Evolutionary conservation across 2,113 vertebrate genomes (phyloP).

Genomic region (Corydoras sp.): DNA sequence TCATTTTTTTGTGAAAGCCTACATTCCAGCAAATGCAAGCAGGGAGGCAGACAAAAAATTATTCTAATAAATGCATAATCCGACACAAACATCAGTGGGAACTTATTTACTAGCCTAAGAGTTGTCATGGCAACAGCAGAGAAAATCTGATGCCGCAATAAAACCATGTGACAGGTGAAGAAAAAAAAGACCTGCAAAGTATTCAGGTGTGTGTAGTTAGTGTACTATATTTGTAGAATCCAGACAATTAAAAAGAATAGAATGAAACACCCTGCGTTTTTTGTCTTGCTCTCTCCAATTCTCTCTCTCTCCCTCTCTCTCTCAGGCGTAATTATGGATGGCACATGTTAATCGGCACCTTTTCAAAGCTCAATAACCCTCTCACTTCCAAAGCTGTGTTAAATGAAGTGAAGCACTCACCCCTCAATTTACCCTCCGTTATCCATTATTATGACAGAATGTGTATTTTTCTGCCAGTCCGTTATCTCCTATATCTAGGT

Average conservation of each 20-base stretch:
- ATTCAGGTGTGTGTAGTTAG: constrained; percentile 1
- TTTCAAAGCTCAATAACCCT: constrained; percentile 26
- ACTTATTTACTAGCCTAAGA: constrained; percentile 36
- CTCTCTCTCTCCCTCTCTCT: neutral
- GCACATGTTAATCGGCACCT: constrained; percentile 25
- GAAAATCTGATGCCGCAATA: constrained; percentile 30
- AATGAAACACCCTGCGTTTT: neutral
- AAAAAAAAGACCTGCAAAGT: constrained; percentile 15
- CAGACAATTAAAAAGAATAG: constrained; percentile 28
- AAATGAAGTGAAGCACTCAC: constrained; percentile 21
- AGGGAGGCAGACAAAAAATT: constrained; percentile 2
- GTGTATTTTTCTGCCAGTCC: constrained; percentile 1
- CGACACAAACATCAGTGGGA: constrained; percentile 26
- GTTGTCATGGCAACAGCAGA: constrained; percentile 41
- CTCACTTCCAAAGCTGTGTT: constrained; percentile 10
- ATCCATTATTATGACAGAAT: neutral
- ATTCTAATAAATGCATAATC: constrained; percentile 30
- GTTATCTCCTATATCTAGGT: neutral
- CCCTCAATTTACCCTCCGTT: neutral
- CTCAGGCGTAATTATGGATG: constrained; percentile 13
- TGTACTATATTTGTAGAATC: constrained; percentile 56
- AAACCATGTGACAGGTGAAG: constrained; percentile 28
- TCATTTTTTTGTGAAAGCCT: neutral
- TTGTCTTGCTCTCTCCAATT: neutral
- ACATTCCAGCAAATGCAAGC: neutral